Evolutionary conservation across 2,113 vertebrate species (phyloP).

Genomic region (Aegithalos caudatus): DNA sequence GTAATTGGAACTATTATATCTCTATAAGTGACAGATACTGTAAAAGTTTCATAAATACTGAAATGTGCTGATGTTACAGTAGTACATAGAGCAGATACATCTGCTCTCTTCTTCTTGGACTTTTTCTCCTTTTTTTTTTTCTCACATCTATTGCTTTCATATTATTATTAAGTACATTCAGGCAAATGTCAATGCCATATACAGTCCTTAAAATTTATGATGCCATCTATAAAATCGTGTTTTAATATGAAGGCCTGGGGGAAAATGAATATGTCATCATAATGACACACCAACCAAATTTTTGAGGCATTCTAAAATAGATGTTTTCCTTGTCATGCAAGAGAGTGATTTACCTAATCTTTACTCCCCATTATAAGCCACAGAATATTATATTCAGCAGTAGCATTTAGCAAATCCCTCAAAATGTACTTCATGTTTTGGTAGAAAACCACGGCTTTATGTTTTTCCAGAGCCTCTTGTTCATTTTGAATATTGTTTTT

Average conservation of each 20-base stretch:
- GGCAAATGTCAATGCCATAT: not conserved
- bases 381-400: conserved; percentile 58
- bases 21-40: not conserved
- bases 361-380: conserved; percentile 45
- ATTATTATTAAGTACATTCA: not conserved
- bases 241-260: not conserved
- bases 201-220: not conserved
- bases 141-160: not conserved
- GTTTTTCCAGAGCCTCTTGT: conserved; percentile 6
- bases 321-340: conserved; percentile 58
- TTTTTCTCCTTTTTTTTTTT: not conserved
- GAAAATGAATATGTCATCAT: conserved; percentile 49
- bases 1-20: not conserved
- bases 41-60: not conserved
- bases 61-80: not conserved
- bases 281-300: conserved; percentile 49
- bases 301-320: conserved; percentile 59
- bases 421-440: conserved; percentile 46
- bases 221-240: not conserved
- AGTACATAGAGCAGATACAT: not conserved
- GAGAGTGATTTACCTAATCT: conserved; percentile 65
- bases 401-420: conserved; percentile 22
- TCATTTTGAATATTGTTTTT: conserved; percentile 17
- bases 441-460: conserved; percentile 43
- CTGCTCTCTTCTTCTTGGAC: not conserved